Percentiles rank a stretch among this genome's conserved stretches.
Evolutionary conservation across 2,888 invertebrate species (phyloP).

Genomic region (Polydesmus complanatus): DNA sequence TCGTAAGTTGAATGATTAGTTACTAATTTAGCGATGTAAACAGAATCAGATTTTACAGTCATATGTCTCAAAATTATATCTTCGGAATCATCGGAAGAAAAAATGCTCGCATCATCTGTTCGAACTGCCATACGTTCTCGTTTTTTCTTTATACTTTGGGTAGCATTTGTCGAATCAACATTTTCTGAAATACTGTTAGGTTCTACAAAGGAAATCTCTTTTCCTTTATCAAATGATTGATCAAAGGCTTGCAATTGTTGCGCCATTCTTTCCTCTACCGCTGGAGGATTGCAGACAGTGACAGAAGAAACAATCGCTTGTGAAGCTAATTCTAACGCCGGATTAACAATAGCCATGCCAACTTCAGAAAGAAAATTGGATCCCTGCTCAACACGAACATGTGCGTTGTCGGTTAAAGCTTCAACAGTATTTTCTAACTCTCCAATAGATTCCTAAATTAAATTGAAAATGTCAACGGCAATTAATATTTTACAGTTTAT

Average conservation of each 20-base stretch:
- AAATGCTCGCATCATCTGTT: not conserved
- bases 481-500: not conserved
- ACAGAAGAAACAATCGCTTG: conserved; percentile 3
- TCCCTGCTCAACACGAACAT: conserved; percentile 18
- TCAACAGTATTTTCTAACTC: conserved; percentile 38
- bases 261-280: conserved; percentile 16
- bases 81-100: conserved; percentile 5
- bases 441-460: conserved; percentile 52
- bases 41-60: conserved; percentile 14
- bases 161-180: not conserved
- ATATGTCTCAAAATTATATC: conserved; percentile 10
- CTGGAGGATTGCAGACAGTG: not conserved
- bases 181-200: not conserved
- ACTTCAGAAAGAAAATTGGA: conserved; percentile 6
- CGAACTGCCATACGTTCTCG: not conserved
- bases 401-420: conserved; percentile 37
- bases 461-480: conserved; percentile 15
- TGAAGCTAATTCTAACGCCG: conserved; percentile 14
- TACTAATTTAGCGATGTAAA: conserved; percentile 12
- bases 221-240: conserved; percentile 20
- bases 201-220: not conserved
- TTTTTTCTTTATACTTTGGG: not conserved
- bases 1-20: not conserved
- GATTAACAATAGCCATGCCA: conserved; percentile 12
- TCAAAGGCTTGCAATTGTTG: conserved; percentile 16